phyloP scores from a whole-genome alignment of 2,888 invertebrate species.

The Brachypalpus laphriformis region DNA sequence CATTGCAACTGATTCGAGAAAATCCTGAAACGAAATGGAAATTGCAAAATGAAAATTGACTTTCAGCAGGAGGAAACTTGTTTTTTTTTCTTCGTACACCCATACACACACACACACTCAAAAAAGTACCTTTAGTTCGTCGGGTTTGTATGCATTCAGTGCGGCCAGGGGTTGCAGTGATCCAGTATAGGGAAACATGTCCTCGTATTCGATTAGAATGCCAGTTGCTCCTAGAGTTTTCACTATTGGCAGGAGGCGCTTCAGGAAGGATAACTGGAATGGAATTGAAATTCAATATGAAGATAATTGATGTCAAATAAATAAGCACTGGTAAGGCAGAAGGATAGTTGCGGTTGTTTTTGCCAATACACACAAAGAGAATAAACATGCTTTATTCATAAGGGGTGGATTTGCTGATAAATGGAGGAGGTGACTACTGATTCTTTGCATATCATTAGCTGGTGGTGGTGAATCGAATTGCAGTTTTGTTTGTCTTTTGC shows the following conservation, averaged over 20 bases:
- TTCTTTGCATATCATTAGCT: constrained; percentile 23
- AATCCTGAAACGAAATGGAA: constrained; percentile 79
- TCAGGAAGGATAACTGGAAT: constrained; percentile 84
- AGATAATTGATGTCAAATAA: constrained; percentile 78
- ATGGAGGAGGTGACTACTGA: not conserved
- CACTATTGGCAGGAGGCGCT: constrained; percentile 85
- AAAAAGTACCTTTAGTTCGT: constrained; percentile 82
- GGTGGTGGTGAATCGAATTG: constrained; percentile 8
- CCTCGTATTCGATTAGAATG: constrained; percentile 90
- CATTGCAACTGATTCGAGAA: constrained; percentile 85
- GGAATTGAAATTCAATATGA: constrained; percentile 80
- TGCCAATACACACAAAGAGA: constrained; percentile 14
- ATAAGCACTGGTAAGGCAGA: not conserved
- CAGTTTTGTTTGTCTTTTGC: constrained; percentile 12
- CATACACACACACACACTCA: constrained; percentile 3
- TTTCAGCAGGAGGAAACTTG: not conserved
- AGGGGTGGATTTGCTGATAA: not conserved
- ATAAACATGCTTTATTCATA: constrained; percentile 40
- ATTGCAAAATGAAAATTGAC: constrained; percentile 1
- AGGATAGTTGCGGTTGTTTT: not conserved
- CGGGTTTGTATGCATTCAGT: constrained; percentile 84
- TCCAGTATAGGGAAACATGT: constrained; percentile 90
- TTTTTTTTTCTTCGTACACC: not conserved
- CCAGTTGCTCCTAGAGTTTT: constrained; percentile 89
- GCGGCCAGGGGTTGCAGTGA: constrained; percentile 84